Conservation (phyloP, 2,888 invertebrate species). For the Lycia hirtaria region DNA sequence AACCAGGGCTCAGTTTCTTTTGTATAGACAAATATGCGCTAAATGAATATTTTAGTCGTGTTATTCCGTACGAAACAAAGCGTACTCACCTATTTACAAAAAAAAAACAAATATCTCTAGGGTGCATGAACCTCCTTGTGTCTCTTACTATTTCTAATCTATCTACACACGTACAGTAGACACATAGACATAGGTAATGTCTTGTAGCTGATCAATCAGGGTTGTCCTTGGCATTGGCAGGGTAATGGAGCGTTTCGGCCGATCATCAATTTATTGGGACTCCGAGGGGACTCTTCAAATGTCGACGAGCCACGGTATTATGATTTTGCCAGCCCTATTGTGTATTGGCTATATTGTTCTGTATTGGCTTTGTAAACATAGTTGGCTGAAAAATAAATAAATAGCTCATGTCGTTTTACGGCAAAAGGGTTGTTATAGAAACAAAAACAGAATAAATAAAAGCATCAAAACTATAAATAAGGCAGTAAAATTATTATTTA, state of each 20-base stretch:
- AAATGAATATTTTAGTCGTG: too few species aligned
- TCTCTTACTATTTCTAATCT: background rate
- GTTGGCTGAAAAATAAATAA: constrained; percentile 7
- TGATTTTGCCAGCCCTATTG: constrained; percentile 26
- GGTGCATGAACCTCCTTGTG: background rate
- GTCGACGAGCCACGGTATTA: constrained; percentile 2
- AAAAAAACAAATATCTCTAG: too few species aligned
- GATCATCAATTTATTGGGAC: constrained; percentile 50
- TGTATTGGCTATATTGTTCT: constrained; percentile 7
- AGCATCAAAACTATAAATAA: too few species aligned
- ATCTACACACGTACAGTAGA: background rate
- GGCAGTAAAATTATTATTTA: too few species aligned
- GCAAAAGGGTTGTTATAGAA: background rate
- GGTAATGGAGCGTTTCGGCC: constrained; percentile 58
- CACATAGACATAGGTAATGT: constrained; percentile 58
- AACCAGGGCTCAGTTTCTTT: too few species aligned
- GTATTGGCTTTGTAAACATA: constrained; percentile 3
- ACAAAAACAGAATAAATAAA: too few species aligned
- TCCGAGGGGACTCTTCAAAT: constrained; percentile 33
- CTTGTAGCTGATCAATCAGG: constrained; percentile 63
- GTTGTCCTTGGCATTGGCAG: constrained; percentile 64
- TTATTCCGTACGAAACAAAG: too few species aligned
- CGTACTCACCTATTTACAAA: too few species aligned
- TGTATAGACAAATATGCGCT: too few species aligned
- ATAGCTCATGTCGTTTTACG: background rate